A percentile compares a stretch with the other conserved stretches of the same genome.
Evolutionary conservation across 35 echinoderm and acorn worm species (phyloP).

Genomic region (Chiridota heheva): DNA sequence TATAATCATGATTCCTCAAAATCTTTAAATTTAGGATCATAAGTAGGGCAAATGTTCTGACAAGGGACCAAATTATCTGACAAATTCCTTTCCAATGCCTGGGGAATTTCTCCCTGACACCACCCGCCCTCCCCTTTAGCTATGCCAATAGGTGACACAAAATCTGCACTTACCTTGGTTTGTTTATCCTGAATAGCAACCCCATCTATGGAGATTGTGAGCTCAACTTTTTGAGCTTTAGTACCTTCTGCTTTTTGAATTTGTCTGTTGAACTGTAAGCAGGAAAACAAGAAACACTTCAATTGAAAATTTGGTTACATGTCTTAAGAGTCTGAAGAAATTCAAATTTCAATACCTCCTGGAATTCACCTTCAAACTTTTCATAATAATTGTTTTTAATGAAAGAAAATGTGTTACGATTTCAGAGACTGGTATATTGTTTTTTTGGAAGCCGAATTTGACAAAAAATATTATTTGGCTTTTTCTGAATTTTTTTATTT

Average conservation of each 20-base stretch:
- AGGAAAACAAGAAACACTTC: not conserved
- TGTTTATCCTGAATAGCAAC: slow-evolving; percentile 86
- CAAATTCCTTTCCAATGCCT: no score
- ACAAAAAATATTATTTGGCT: not conserved
- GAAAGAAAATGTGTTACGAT: not conserved
- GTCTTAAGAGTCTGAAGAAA: not conserved
- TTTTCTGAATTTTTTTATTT: no score
- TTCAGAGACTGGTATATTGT: not conserved
- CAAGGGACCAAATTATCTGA: no score
- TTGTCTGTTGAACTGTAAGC: slow-evolving; percentile 78
- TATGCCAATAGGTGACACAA: no score
- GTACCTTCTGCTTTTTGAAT: slow-evolving; percentile 80
- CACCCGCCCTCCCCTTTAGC: no score
- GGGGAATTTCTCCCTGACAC: no score
- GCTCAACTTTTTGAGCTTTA: slow-evolving; percentile 86
- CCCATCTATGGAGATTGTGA: slow-evolving; percentile 79
- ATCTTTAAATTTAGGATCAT: no score
- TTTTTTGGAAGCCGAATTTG: not conserved
- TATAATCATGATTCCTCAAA: no score
- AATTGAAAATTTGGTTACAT: not conserved
- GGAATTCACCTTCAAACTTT: not conserved
- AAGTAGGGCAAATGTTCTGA: no score
- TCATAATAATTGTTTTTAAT: not conserved
- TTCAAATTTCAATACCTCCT: not conserved
- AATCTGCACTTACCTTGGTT: slow-evolving; percentile 67